A percentile compares a stretch with the other conserved stretches of the same genome.
Conservation (phyloP, 2,797 vertebrate species). For the Decapterus maruadsi region DNA sequence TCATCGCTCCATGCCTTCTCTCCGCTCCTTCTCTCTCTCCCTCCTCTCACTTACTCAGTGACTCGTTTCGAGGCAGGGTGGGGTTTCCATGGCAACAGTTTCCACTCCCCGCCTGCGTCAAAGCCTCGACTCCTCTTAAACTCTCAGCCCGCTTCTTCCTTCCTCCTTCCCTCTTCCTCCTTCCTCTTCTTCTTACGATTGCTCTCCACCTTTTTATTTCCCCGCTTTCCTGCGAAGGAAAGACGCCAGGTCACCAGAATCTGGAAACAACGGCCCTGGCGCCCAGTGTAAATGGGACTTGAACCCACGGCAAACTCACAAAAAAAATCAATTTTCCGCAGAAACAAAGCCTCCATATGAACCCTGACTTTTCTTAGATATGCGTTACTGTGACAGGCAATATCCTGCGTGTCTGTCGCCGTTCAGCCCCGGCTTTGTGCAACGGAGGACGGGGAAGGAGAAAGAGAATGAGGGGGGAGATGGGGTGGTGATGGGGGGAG, state of each 20-base stretch:
- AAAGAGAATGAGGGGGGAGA: background rate
- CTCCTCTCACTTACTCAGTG: constrained; percentile 68
- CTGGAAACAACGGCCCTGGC: background rate
- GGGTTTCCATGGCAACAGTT: constrained; percentile 83
- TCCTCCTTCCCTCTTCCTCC: background rate
- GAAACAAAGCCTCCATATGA: background rate
- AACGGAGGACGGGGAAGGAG: background rate
- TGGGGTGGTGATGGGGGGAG: too few relatives aligned
- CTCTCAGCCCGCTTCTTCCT: constrained; percentile 53
- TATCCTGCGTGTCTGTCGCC: constrained; percentile 31
- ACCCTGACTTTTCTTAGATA: background rate
- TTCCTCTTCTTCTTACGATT: background rate
- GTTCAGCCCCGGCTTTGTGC: background rate
- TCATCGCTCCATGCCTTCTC: constrained; percentile 48
- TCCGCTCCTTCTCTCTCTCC: constrained; percentile 35
- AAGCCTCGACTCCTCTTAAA: constrained; percentile 73
- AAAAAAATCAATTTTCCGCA: background rate
- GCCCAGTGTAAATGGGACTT: background rate
- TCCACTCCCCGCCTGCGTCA: constrained; percentile 79
- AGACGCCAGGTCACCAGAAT: constrained; percentile 1
- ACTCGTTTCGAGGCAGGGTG: constrained; percentile 71
- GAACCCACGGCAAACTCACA: background rate
- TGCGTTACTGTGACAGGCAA: too few relatives aligned
- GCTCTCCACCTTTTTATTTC: background rate
- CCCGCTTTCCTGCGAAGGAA: constrained; percentile 1